phyloP scores from a whole-genome alignment of 1,140 invertebrate genomes.

The Platorchestia sp. region DNA sequence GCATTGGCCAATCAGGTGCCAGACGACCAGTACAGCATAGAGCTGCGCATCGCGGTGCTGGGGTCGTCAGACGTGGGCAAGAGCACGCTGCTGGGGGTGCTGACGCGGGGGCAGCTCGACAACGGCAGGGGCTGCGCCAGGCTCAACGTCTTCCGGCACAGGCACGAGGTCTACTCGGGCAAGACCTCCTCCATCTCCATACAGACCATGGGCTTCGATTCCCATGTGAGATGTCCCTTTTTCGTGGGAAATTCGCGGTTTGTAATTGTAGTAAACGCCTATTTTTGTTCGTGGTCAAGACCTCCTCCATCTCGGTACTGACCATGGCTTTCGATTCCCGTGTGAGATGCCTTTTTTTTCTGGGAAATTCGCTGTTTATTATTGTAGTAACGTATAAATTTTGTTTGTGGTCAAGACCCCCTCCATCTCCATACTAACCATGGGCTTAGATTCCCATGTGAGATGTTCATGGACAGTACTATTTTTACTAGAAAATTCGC shows the following conservation, averaged over 20 bases:
- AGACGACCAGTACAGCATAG: constrained; percentile 91
- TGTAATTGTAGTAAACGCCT: neutral
- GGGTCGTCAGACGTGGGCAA: constrained; percentile 95
- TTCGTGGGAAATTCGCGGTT: neutral
- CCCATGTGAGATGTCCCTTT: constrained; percentile 62
- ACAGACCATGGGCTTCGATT: constrained; percentile 95
- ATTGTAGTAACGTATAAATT: neutral
- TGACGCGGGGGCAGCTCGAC: constrained; percentile 95
- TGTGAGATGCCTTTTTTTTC: constrained; percentile 58
- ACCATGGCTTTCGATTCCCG: constrained; percentile 90
- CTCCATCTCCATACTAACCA: constrained; percentile 95
- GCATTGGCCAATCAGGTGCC: constrained; percentile 78
- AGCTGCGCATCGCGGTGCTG: constrained; percentile 91
- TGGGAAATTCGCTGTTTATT: neutral
- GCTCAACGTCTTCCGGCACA: constrained; percentile 94
- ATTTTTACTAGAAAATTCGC: neutral
- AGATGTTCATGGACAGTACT: neutral
- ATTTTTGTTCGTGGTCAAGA: constrained; percentile 78
- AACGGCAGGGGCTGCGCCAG: constrained; percentile 95
- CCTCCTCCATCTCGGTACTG: constrained; percentile 96
- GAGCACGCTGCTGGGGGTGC: constrained; percentile 91
- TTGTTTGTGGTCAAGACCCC: constrained; percentile 84
- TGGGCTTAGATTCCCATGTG: constrained; percentile 85
- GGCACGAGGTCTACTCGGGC: constrained; percentile 97
- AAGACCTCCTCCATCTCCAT: constrained; percentile 96